Conservation (phyloP, 2,888 invertebrate species). For the Cosmia pyralina region DNA sequence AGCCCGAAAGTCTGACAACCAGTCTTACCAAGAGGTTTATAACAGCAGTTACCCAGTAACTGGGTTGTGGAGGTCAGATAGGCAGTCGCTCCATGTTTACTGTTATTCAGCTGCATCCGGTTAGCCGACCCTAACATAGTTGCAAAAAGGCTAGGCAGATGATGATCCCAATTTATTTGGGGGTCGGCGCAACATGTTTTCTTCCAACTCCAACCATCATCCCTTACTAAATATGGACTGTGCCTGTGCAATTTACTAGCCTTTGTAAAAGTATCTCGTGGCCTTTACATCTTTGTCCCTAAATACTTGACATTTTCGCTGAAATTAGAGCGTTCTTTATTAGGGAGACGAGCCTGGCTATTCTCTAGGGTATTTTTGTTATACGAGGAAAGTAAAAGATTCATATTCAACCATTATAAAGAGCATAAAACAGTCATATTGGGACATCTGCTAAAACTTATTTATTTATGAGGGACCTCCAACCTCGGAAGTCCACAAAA, state of each 20-base stretch:
- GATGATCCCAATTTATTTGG: neutral
- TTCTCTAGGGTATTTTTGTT: constrained; percentile 23
- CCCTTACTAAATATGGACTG: neutral
- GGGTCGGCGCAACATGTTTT: neutral
- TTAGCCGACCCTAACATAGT: neutral
- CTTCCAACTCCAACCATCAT: neutral
- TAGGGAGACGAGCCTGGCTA: neutral
- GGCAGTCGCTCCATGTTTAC: too few relatives aligned
- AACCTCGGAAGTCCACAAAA: neutral
- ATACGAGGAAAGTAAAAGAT: constrained; percentile 8
- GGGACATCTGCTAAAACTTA: neutral
- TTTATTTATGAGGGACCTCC: neutral
- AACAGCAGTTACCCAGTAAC: too few relatives aligned
- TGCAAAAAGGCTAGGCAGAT: too few relatives aligned
- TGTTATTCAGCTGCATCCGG: too few relatives aligned
- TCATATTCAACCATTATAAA: constrained; percentile 1
- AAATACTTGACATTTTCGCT: constrained; percentile 38
- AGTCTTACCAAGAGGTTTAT: too few relatives aligned
- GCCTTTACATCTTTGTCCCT: constrained; percentile 23
- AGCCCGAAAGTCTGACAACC: too few relatives aligned
- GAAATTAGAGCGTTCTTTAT: constrained; percentile 39
- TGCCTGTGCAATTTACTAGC: neutral
- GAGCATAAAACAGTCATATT: neutral
- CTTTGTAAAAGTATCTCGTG: neutral
- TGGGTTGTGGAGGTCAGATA: too few relatives aligned